Evolutionary conservation across 2,797 vertebrate species (phyloP).

Genomic region (Mionectes olivaceus): DNA sequence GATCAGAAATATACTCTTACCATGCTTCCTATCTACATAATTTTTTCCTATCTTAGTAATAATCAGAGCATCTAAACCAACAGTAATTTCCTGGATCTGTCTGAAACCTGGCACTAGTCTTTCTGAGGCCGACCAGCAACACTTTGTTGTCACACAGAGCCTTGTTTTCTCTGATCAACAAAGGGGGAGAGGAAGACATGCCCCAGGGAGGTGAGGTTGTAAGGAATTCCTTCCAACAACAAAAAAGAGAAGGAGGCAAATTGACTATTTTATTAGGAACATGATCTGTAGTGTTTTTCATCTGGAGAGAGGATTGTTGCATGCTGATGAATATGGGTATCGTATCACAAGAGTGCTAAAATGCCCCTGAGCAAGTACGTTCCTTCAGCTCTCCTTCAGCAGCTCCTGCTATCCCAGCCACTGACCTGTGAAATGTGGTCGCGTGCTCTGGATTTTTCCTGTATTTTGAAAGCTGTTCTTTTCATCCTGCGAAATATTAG

Average conservation of each 20-base stretch:
- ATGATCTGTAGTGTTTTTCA: conserved; percentile 64
- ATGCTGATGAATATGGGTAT: conserved; percentile 65
- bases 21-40: neutral
- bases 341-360: conserved; percentile 66
- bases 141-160: conserved; percentile 9
- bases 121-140: neutral
- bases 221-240: conserved; percentile 64
- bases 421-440: conserved; percentile 68
- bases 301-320: conserved; percentile 57
- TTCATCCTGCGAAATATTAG: neutral
- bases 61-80: neutral
- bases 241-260: conserved; percentile 64
- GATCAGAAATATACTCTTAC: neutral
- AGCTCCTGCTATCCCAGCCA: conserved; percentile 36
- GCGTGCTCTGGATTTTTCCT: conserved; percentile 11
- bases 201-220: conserved; percentile 47
- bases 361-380: conserved; percentile 58
- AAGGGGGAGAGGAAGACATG: conserved; percentile 34
- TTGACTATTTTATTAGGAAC: conserved; percentile 70
- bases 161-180: conserved; percentile 39
- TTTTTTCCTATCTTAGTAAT: neutral
- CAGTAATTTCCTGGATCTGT: neutral
- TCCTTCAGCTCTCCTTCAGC: conserved; percentile 61
- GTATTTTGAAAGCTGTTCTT: conserved; percentile 59
- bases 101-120: neutral